Percentiles rank a stretch among this genome's conserved stretches.
These are phyloP conservation scores for Rhinogobio ventralis DNA, from an alignment of 2,797 vertebrate species.

Conservation along the genomic window DNA sequence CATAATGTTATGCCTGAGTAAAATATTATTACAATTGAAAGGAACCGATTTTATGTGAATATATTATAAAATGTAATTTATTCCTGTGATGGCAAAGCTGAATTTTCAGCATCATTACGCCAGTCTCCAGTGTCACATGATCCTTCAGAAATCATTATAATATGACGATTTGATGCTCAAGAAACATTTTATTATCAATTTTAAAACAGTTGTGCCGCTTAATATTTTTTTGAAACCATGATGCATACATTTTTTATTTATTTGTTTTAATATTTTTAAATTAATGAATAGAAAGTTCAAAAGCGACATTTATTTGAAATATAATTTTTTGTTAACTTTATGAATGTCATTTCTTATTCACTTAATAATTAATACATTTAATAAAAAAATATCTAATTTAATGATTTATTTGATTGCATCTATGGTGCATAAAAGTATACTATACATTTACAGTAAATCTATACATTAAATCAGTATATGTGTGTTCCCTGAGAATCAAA, in stretches of 20 bases:
- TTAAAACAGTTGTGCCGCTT: neutral
- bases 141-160: neutral
- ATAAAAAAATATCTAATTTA: too few relatives aligned
- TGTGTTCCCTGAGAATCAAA: neutral
- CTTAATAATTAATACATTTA: too few relatives aligned
- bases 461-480: neutral
- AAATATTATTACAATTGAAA: too few relatives aligned
- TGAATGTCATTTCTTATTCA: neutral
- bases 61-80: too few relatives aligned
- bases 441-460: neutral
- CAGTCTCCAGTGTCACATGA: neutral
- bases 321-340: neutral
- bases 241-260: neutral
- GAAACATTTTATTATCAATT: neutral
- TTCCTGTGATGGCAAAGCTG: too few relatives aligned
- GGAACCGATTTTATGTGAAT: too few relatives aligned
- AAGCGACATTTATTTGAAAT: neutral
- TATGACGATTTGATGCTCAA: neutral
- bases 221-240: too few relatives aligned
- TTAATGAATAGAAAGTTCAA: neutral
- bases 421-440: neutral
- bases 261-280: neutral
- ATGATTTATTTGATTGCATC: neutral
- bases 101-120: too few relatives aligned
- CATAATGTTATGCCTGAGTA: too few relatives aligned